Percentiles rank a stretch among this genome's conserved stretches.
Evolutionary conservation across 2,888 invertebrate genomes (phyloP).

Genomic region (Metallyticus violacea): DNA sequence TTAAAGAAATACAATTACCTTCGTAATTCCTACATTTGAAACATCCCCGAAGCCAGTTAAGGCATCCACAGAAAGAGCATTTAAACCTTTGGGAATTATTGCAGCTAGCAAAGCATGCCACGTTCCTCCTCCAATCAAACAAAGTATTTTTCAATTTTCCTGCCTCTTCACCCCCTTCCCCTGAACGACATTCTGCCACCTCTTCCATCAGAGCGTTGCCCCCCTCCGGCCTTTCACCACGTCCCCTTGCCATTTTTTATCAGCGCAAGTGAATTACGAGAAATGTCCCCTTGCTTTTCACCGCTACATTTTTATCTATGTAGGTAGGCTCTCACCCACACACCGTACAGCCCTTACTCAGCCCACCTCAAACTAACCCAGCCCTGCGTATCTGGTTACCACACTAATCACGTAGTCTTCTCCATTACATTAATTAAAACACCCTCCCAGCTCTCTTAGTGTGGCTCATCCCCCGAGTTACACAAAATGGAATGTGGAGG

Average conservation of each 20-base stretch:
- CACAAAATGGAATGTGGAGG: conserved; percentile 7
- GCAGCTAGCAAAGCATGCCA: neutral
- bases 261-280: neutral
- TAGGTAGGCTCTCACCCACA: no score
- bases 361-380: neutral
- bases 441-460: conserved; percentile 3
- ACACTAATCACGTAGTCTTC: conserved; percentile 26
- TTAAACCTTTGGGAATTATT: neutral
- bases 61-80: neutral
- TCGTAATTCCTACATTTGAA: neutral
- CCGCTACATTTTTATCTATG: neutral
- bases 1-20: neutral
- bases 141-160: neutral
- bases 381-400: conserved; percentile 15
- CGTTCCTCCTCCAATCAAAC: neutral
- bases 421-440: conserved; percentile 29
- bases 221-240: neutral
- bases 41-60: neutral
- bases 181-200: neutral
- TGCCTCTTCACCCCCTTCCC: no score
- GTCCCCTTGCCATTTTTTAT: neutral
- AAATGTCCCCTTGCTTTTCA: neutral
- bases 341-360: neutral
- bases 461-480: neutral
- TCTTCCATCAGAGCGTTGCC: neutral